These are phyloP conservation scores for Pentalonia nigronervosa DNA, from an alignment of 1,140 invertebrate genomes.

Conservation along the genomic window DNA sequence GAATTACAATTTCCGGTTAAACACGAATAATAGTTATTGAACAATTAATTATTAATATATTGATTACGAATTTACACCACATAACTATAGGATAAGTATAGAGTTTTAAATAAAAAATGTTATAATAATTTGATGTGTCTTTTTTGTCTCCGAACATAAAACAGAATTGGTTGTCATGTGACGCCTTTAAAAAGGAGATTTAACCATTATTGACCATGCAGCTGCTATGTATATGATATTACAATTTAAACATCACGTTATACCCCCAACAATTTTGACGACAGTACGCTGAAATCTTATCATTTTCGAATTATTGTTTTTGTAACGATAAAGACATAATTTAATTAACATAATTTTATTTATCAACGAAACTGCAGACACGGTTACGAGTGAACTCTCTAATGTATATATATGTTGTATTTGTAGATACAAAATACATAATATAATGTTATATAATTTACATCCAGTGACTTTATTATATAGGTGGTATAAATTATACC, in stretches of 20 bases:
- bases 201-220: background rate
- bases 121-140: background rate
- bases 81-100: background rate
- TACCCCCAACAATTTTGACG: too few relatives aligned
- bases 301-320: background rate
- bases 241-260: background rate
- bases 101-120: background rate
- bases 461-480: too few relatives aligned
- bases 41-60: background rate
- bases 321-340: background rate
- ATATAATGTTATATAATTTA: background rate
- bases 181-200: background rate
- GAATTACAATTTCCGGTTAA: conserved; percentile 26
- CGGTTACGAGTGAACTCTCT: background rate
- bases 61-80: background rate
- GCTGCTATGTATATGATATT: background rate
- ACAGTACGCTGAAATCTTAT: background rate
- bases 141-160: background rate
- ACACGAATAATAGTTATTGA: background rate
- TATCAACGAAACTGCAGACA: background rate
- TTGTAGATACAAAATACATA: background rate
- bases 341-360: background rate
- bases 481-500: background rate
- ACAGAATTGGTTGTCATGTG: background rate
- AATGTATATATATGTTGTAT: background rate